Percentiles rank a stretch among this genome's conserved stretches.
Evolutionary conservation across 2,113 vertebrate species (phyloP).

Genomic region (Rhegmatorhina hoffmannsi): DNA sequence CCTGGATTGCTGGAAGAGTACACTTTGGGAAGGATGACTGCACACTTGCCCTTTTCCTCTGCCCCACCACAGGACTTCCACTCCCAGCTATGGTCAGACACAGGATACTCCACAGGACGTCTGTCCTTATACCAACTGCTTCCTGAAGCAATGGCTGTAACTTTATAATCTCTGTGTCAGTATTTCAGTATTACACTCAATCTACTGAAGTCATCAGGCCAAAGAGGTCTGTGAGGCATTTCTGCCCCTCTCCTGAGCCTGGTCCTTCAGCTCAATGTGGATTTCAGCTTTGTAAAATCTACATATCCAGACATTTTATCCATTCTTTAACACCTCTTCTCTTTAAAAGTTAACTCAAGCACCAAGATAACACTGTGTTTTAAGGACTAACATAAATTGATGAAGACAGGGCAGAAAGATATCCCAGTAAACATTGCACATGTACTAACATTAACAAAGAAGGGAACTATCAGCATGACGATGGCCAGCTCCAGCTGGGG

Average conservation of each 20-base stretch:
- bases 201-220: neutral
- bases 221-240: neutral
- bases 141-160: neutral
- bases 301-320: neutral
- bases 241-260: neutral
- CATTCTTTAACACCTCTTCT: neutral
- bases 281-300: neutral
- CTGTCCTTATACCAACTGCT: neutral
- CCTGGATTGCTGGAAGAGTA: neutral
- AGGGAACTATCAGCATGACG: conserved; percentile 98
- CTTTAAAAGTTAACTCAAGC: neutral
- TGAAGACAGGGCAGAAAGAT: neutral
- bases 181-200: neutral
- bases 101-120: neutral
- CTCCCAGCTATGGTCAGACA: neutral
- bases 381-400: neutral
- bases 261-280: neutral
- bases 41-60: neutral
- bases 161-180: neutral
- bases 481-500: conserved; percentile 93
- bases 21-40: neutral
- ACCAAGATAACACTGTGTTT: neutral
- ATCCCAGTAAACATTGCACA: neutral
- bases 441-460: conserved; percentile 94
- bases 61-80: neutral